Evolutionary conservation across 2,797 vertebrate genomes (phyloP).

Genomic region (Sphenodon punctatus): DNA sequence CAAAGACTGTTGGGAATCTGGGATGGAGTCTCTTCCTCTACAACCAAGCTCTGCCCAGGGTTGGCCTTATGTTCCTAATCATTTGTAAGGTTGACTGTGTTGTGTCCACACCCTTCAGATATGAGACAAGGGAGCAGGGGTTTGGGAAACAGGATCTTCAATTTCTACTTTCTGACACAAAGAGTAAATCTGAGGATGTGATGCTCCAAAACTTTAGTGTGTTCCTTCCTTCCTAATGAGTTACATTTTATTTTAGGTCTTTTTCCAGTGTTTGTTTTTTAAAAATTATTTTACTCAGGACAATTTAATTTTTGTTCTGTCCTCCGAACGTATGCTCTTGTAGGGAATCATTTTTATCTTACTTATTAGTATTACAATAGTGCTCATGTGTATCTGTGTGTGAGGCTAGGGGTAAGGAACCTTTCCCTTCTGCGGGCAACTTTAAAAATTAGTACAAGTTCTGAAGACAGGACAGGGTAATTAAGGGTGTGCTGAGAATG

Average conservation of each 20-base stretch:
- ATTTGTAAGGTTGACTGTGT: not conserved
- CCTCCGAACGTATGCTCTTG: conserved; percentile 24
- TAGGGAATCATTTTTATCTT: conserved; percentile 27
- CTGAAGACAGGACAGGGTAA: too few relatives aligned
- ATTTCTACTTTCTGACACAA: not conserved
- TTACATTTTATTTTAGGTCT: too few relatives aligned
- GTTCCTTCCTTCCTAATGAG: not conserved
- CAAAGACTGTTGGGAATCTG: not conserved
- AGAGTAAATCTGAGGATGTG: not conserved
- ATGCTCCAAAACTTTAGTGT: conserved; percentile 3
- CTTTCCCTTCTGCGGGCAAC: too few relatives aligned
- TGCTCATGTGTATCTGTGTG: too few relatives aligned
- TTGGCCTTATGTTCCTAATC: not conserved
- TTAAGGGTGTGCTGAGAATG: too few relatives aligned
- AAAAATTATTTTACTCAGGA: not conserved
- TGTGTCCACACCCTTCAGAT: not conserved
- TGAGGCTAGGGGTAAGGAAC: too few relatives aligned
- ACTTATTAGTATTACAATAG: conserved; percentile 6
- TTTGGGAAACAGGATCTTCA: not conserved
- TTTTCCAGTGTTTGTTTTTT: too few relatives aligned
- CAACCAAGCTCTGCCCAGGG: not conserved
- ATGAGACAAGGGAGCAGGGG: not conserved
- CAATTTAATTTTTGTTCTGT: conserved; percentile 17
- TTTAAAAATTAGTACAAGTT: too few relatives aligned
- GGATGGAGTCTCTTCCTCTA: not conserved